Base-by-base conservation (phyloP, 2,888 invertebrate genomes). In the Eueremaeus valkanovi region DNA sequence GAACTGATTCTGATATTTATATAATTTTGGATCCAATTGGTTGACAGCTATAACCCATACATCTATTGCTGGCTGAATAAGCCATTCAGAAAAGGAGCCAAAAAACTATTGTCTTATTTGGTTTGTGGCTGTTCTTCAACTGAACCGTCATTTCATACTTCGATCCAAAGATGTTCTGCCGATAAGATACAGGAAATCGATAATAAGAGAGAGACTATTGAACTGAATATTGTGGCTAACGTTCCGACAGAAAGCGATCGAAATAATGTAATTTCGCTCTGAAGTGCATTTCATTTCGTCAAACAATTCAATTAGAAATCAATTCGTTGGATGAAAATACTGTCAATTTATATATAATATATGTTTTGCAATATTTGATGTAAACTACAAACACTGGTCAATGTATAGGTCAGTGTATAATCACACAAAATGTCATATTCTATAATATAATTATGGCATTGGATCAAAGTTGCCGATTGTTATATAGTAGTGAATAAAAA, bases 1-100 rank as follows among this genome's bases (percentile, higher is more conserved):
- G 9, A 24, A 21, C 27, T 58, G 29, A 58, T 24, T 27, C 3
- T 24, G n/a, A 58, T 24, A 58, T 27, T 21, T 13, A 58, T 24
- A 58, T 8, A 8, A 36, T 36, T 8, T 36, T 36, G 5, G 5
- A 36, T 36, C n/a, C n/a, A n/a, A n/a, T n/a, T n/a, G n/a, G n/a
- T n/a, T n/a, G n/a, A n/a, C n/a, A 40, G 5, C 8, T 66, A 36
- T 27, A 42, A 42, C n/a, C 68, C 68, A 24, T 68, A 42, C 33
- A 68, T 68, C 33, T 68, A 68, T n/a, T 68, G 68, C 21, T 68
- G 68, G 68, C 42, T 68, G 21, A 68, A 68, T 33, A 9, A 36
- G 16, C n/a, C 16, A 18, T 68, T 68, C 27, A 5, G 68, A 42
- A 68, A 24, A 0, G 68, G 68, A 1, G 68, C 68, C 40, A 68